phyloP scores from a whole-genome alignment of 2,888 invertebrate species.

The Diabrotica balteata region DNA sequence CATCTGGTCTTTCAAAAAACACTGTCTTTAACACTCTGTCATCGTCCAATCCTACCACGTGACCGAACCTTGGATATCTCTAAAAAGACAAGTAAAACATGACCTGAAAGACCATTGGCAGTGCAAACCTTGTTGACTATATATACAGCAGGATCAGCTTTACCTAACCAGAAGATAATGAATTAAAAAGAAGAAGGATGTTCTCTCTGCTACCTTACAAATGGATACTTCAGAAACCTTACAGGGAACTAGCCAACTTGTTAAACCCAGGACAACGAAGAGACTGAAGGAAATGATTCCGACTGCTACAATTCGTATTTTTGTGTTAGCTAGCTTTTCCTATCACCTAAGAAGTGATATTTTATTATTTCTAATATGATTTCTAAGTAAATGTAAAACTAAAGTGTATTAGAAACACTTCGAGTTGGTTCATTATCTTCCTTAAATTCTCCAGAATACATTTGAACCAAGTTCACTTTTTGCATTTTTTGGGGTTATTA shows the following conservation, averaged over 20 bases:
- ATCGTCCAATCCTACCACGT: too few relatives aligned
- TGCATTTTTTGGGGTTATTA: too few relatives aligned
- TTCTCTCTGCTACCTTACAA: not conserved
- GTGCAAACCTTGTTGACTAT: not conserved
- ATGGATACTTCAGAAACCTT: slow-evolving; percentile 1
- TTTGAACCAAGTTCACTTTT: slow-evolving; percentile 19
- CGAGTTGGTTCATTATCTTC: slow-evolving; percentile 17
- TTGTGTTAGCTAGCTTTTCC: slow-evolving; percentile 15
- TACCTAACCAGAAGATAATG: not conserved
- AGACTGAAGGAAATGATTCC: slow-evolving; percentile 14
- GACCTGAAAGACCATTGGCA: not conserved
- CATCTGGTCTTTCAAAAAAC: too few relatives aligned
- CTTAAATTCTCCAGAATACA: not conserved
- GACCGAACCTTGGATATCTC: too few relatives aligned
- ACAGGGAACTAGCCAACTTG: not conserved
- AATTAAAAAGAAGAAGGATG: not conserved
- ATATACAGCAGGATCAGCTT: too few relatives aligned
- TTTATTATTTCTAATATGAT: not conserved
- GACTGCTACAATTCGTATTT: not conserved
- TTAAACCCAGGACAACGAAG: slow-evolving; percentile 8
- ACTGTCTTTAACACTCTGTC: too few relatives aligned
- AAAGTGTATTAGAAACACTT: slow-evolving; percentile 10
- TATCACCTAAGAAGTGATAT: slow-evolving; percentile 12
- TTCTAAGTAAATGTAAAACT: too few relatives aligned
- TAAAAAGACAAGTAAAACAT: too few relatives aligned